phyloP scores from a whole-genome alignment of 2,888 invertebrate genomes.

The Lasioglossum lativentre region DNA sequence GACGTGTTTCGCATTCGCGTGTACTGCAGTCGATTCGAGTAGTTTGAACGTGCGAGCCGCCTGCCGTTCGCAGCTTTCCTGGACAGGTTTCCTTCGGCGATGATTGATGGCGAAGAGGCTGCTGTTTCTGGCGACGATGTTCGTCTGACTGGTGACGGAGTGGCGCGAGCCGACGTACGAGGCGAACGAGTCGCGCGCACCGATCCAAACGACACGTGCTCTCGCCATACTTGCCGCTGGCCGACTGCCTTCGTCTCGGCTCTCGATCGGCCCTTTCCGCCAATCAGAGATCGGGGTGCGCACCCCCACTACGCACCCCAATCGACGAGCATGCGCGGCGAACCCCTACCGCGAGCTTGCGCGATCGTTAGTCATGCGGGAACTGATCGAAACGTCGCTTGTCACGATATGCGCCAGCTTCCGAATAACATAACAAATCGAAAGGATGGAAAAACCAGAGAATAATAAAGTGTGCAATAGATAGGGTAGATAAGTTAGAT shows the following conservation, averaged over 20 bases:
- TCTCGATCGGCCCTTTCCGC: constrained; percentile 34
- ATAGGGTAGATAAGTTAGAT: neutral
- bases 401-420: neutral
- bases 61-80: constrained; percentile 15
- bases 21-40: constrained; percentile 65
- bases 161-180: constrained; percentile 34
- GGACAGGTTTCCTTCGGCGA: constrained; percentile 18
- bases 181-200: constrained; percentile 45
- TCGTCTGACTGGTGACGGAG: constrained; percentile 27
- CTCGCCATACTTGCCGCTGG: constrained; percentile 76
- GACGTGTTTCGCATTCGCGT: constrained; percentile 67
- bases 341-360: neutral
- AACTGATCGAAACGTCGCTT: constrained; percentile 21
- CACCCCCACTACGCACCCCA: neutral
- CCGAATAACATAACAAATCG: neutral
- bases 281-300: constrained; percentile 28
- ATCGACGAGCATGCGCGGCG: constrained; percentile 8
- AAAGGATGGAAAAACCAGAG: neutral
- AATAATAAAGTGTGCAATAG: neutral
- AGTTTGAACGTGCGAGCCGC: constrained; percentile 38
- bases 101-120: constrained; percentile 32
- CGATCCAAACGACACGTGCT: constrained; percentile 71
- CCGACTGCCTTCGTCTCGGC: constrained; percentile 68
- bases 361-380: constrained; percentile 16
- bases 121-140: constrained; percentile 18